Percentiles rank a stretch among this genome's conserved stretches.
Conservation (phyloP, 2,888 invertebrate genomes). For the Hyppa rectilinea region DNA sequence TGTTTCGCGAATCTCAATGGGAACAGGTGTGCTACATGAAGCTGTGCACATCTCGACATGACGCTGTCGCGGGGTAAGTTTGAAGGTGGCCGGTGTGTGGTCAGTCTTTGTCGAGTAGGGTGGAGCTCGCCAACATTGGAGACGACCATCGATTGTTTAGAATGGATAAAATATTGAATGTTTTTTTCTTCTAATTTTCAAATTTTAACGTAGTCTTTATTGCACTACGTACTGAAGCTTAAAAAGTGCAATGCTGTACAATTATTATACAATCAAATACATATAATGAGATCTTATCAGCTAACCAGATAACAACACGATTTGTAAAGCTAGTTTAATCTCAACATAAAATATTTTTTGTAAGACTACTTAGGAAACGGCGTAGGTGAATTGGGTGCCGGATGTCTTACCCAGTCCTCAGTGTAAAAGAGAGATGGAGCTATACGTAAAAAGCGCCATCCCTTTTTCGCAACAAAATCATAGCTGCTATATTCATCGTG, state of each 20-base stretch:
- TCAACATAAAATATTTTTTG: constrained; percentile 21
- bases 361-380: not conserved
- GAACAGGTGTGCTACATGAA: constrained; percentile 57
- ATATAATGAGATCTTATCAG: constrained; percentile 47
- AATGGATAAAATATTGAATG: not conserved
- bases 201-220: not conserved
- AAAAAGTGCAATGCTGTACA: not conserved
- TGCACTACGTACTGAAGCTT: not conserved
- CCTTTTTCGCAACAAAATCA: not conserved
- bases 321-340: constrained; percentile 47
- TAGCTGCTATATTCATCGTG: not conserved
- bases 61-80: constrained; percentile 42
- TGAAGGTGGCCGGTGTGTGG: constrained; percentile 58
- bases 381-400: not conserved
- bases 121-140: constrained; percentile 53
- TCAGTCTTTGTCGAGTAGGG: constrained; percentile 68
- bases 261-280: constrained; percentile 23
- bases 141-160: constrained; percentile 47
- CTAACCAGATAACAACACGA: constrained; percentile 49
- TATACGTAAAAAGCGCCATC: not conserved
- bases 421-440: not conserved
- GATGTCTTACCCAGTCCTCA: not conserved
- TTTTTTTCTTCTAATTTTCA: not conserved
- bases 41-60: constrained; percentile 54
- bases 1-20: constrained; percentile 77